Evolutionary conservation across 2,888 invertebrate species (phyloP), one percentile per base, ranked within the genome.

Genomic region (Tenthredo mesomela): DNA sequence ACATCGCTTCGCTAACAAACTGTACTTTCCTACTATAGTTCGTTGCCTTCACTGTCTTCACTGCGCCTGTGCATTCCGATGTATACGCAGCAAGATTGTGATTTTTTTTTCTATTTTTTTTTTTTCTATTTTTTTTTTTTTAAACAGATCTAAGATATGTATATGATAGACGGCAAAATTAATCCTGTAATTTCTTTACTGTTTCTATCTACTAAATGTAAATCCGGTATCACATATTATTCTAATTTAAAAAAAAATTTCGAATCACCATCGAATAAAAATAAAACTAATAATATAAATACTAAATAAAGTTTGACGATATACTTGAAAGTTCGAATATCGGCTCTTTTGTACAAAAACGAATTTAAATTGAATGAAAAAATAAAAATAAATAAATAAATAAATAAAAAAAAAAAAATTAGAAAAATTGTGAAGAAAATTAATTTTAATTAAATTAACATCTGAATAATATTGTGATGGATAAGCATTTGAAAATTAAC

Each of bases 51-150:
- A 82, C 67, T 80, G 25, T 10, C 82, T 82, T 67, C 25, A 82
- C 67, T 70, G 82, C 82, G 82, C 82, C 82, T 82, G 82, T 82
- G 82, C 82, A 70, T 67, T 82, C 67, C 82, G 54, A n/a, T 58
- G 47, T 29, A 47, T 15, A 47, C 82, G 18, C 9, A 21, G 67
- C 29, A n/a, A 82, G 29, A 67, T 65, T 82, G 5, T 67, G 12
- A 10, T 80, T 80, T 80, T 40, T 37, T 37, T 25, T 40, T 12
- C 40, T 10, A 40, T 58, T n/a, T 18, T 80, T 21, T 40, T 37
- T 7, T 6, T 29, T 29, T 29, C 29, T 58, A n/a, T 78, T 58
- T 29, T 15, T 80, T 21, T 40, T 37, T 1, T 47, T 50, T 7
- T 6, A 70, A 70, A 10, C n/a, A 37, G 12, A 70, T 25, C 61